Percentiles rank a stretch among this genome's conserved stretches.
Conservation (phyloP, 2,888 invertebrate species). For the Pollenia amentaria region DNA sequence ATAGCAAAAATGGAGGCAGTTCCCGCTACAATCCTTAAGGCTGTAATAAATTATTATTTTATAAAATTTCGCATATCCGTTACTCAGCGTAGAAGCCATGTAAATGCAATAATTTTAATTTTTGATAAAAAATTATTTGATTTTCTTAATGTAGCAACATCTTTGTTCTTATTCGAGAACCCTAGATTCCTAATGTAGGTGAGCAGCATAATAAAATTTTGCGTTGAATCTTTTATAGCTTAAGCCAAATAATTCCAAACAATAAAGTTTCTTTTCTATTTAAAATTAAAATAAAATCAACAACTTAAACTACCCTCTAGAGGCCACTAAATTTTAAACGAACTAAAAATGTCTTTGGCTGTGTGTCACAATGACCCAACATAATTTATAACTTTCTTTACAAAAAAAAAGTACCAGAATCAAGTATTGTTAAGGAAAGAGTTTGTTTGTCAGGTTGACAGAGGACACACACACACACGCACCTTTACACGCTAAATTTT, state of each 20-base stretch:
- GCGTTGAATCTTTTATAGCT: neutral
- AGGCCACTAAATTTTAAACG: slow-evolving; percentile 54
- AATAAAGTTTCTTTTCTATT: slow-evolving; percentile 40
- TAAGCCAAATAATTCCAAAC: neutral
- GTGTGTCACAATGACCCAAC: slow-evolving; percentile 46
- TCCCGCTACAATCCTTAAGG: no score
- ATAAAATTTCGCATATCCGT: no score
- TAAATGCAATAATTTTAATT: no score
- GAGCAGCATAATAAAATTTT: neutral
- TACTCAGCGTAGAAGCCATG: no score
- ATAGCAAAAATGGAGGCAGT: no score
- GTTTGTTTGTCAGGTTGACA: neutral
- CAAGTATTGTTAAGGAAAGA: neutral
- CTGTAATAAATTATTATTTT: no score
- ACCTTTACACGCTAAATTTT: neutral
- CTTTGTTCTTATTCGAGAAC: no score
- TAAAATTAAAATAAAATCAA: slow-evolving; percentile 49
- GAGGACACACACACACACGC: neutral
- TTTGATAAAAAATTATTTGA: no score
- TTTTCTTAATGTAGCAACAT: no score
- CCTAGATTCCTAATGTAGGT: neutral
- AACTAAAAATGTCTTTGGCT: slow-evolving; percentile 34
- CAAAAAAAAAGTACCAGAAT: neutral
- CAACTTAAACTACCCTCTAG: slow-evolving; percentile 47
- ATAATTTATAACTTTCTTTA: slow-evolving; percentile 56